Evolutionary conservation across 2,888 invertebrate genomes (phyloP).

Genomic region (Meteorus colon): DNA sequence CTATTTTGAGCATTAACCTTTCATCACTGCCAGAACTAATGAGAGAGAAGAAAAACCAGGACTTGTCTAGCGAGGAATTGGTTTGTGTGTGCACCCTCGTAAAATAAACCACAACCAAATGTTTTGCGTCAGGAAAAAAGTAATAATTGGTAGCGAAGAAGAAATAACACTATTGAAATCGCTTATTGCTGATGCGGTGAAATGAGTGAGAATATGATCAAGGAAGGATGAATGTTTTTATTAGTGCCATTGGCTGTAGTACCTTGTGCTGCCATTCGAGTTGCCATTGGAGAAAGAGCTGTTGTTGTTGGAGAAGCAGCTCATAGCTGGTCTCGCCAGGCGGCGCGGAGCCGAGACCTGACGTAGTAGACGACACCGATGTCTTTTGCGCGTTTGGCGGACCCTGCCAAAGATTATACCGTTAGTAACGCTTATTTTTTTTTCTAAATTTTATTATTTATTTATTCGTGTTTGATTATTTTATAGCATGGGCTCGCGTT

Average conservation of each 20-base stretch:
- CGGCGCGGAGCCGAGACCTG: conserved; percentile 67
- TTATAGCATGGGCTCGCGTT: conserved; percentile 7
- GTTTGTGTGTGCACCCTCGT: not conserved
- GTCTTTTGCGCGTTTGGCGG: conserved; percentile 92
- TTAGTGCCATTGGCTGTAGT: conserved; percentile 48
- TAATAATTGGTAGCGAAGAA: conserved; percentile 13
- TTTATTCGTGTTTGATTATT: conserved; percentile 23
- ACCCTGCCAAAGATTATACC: conserved; percentile 75
- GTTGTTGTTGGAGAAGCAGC: conserved; percentile 93
- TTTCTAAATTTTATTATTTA: conserved; percentile 45
- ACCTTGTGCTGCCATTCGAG: conserved; percentile 87
- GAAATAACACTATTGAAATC: conserved; percentile 6
- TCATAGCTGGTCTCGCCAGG: conserved; percentile 90
- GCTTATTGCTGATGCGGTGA: not conserved
- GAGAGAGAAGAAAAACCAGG: conserved; percentile 14
- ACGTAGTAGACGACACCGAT: conserved; percentile 75
- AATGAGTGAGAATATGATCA: conserved; percentile 18
- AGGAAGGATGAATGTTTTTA: not conserved
- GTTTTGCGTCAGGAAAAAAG: not conserved
- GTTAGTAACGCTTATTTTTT: conserved; percentile 49
- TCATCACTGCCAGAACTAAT: conserved; percentile 24
- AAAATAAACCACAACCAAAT: not conserved
- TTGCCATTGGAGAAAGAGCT: conserved; percentile 91
- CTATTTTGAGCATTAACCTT: conserved; percentile 12
- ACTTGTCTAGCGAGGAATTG: conserved; percentile 12